Base-by-base conservation (phyloP, 2,797 vertebrate genomes). In the Dendrocincla tyrannina region DNA sequence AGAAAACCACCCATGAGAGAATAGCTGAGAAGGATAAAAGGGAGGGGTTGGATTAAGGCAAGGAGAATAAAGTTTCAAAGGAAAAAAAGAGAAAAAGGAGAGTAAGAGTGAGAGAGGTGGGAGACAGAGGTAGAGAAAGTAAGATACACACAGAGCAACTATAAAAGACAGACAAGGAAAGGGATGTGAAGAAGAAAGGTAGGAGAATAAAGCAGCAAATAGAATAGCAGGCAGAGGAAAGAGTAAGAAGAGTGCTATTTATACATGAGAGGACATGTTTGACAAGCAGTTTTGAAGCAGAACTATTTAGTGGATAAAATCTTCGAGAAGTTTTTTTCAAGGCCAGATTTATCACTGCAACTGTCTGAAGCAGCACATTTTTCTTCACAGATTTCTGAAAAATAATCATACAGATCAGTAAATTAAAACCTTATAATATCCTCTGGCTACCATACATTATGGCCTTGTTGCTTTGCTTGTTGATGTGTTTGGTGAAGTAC, bases 1-100 rank as follows among this genome's bases (percentile, higher is more conserved):
- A 93, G 85, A 94, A 96, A 97, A 95, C 72, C 91, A 96, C 85
- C 88, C 89, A 75, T 94, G 89, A 96, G 87, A 83, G 89, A 87
- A 74, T 91, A 91, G 84, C 64, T 75, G 81, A 89, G 92, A 70
- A 96, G 75, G 69, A 93, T 94, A 86, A 94, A 92, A 93, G 80
- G 82, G 83, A 91, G 85, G 90, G 80, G 81, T 62, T 78, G 96
- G 83, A 55, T 74, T 93, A 81, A 96, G 78, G 58, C 75, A 79
- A 60, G 91, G 76, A 66, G 94, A 93, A 91, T 81, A 88, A 85
- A 88, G 78, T 94, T 94, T 95, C 95, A 93, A 89, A 85, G n/a
- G 55, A 83, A 55, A 89, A 83, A 50, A 55, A n/a, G 59, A 85
- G 56, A 73, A 90, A 77, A 92, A 86, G 37, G 73, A 94, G 88